Percentiles rank a stretch among this genome's conserved stretches.
Conservation (phyloP, 2,113 vertebrate species). For the Notarius quadriscutis region DNA sequence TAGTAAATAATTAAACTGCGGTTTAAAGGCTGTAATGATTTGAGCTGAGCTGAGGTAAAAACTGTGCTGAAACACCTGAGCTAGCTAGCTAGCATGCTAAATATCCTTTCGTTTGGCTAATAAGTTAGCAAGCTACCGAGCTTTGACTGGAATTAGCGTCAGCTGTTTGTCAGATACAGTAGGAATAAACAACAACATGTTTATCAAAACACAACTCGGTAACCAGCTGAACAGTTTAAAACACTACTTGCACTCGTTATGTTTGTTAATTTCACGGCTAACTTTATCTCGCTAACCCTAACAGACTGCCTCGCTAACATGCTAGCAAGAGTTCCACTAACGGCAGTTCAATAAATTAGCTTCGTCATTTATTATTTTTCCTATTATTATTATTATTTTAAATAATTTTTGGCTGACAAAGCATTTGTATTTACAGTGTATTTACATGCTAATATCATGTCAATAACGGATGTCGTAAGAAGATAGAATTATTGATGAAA, state of each 20-base stretch:
- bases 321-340: not conserved
- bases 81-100: not conserved
- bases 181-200: not conserved
- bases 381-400: too few relatives aligned
- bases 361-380: too few relatives aligned
- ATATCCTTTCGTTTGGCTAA: not conserved
- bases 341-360: not conserved
- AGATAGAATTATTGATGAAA: not conserved
- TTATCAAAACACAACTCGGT: not conserved
- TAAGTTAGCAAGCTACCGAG: not conserved
- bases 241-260: accelerated
- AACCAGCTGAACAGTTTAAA: not conserved
- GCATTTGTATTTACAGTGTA: too few relatives aligned
- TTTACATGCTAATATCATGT: not conserved
- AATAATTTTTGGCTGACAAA: too few relatives aligned
- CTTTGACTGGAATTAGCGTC: not conserved
- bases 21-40: not conserved
- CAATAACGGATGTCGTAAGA: not conserved
- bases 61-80: not conserved
- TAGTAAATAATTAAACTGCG: not conserved
- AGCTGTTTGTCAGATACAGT: not conserved
- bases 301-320: not conserved
- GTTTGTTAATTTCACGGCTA: not conserved
- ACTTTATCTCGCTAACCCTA: not conserved
- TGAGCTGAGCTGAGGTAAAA: not conserved